phyloP scores from a whole-genome alignment of 2,888 invertebrate species.

The Cecidostiba fungosa region DNA sequence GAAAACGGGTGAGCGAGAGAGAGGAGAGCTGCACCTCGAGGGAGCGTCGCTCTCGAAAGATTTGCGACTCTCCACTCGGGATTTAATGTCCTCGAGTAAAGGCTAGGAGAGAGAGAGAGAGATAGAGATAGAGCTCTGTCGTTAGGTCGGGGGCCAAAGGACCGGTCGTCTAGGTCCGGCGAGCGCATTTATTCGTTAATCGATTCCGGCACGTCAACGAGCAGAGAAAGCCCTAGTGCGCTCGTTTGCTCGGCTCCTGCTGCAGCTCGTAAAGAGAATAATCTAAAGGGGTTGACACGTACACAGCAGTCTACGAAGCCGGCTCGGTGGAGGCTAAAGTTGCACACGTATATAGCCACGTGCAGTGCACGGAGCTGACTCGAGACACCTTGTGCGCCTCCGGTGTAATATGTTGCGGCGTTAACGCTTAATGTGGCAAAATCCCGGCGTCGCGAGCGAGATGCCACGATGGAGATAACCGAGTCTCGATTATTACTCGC shows the following conservation, averaged over 20 bases:
- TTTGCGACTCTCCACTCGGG: slow-evolving; percentile 62
- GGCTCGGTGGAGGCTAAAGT: not conserved
- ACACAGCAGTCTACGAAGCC: not conserved
- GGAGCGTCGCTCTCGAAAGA: slow-evolving; percentile 55
- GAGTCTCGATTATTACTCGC: slow-evolving; percentile 2
- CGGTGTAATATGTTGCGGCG: slow-evolving; percentile 57
- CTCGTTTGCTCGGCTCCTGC: slow-evolving; percentile 47
- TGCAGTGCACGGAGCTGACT: not conserved
- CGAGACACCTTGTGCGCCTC: slow-evolving; percentile 51
- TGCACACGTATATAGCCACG: not conserved
- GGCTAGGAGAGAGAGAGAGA: slow-evolving; percentile 34
- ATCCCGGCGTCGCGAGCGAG: slow-evolving; percentile 12
- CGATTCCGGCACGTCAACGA: slow-evolving; percentile 62
- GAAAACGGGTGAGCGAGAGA: too few relatives aligned
- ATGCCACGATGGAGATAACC: not conserved
- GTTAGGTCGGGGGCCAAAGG: slow-evolving; percentile 58
- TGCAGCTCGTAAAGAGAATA: slow-evolving; percentile 62
- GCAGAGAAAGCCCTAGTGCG: slow-evolving; percentile 31
- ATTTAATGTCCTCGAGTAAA: slow-evolving; percentile 61
- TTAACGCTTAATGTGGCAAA: slow-evolving; percentile 60
- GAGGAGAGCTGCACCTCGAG: slow-evolving; percentile 39
- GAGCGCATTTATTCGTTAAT: slow-evolving; percentile 65
- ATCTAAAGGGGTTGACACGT: slow-evolving; percentile 62
- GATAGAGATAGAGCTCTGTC: slow-evolving; percentile 46
- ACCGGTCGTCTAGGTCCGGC: slow-evolving; percentile 61